Evolutionary conservation across 2,888 invertebrate genomes (phyloP).

Genomic region (Diarsia mendica): DNA sequence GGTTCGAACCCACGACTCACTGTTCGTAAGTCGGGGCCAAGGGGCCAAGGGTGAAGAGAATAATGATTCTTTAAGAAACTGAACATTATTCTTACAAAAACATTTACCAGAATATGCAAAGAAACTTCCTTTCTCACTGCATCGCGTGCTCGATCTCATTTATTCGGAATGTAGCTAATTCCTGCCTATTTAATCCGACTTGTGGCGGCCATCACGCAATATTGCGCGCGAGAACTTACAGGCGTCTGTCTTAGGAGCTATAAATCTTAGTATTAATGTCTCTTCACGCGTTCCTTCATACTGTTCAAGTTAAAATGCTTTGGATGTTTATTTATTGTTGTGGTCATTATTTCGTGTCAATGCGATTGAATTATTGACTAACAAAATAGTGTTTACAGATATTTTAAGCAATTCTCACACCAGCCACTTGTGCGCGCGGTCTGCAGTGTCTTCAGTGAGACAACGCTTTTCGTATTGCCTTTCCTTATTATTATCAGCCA

Average conservation of each 20-base stretch:
- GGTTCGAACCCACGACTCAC: too few species aligned
- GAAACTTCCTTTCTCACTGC: slow-evolving; percentile 28
- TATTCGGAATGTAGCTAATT: slow-evolving; percentile 56
- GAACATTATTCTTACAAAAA: too few species aligned
- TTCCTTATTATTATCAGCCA: too few species aligned
- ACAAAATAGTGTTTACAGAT: neutral
- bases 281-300: slow-evolving; percentile 41
- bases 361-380: neutral
- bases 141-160: slow-evolving; percentile 49
- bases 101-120: slow-evolving; percentile 36
- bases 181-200: slow-evolving; percentile 54
- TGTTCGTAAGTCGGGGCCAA: too few species aligned
- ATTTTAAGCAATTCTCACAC: neutral
- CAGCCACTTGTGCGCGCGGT: too few species aligned
- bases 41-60: too few species aligned
- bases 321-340: neutral
- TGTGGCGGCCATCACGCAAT: slow-evolving; percentile 45
- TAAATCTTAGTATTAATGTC: slow-evolving; percentile 21
- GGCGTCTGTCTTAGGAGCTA: slow-evolving; percentile 54
- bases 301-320: slow-evolving; percentile 20
- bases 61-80: too few species aligned
- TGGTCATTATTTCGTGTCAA: neutral
- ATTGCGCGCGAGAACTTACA: slow-evolving; percentile 51
- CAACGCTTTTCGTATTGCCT: neutral
- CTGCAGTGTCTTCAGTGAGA: neutral